Percentiles rank a stretch among this genome's conserved stretches.
Evolutionary conservation across 1,140 invertebrate species (phyloP).

Genomic region (Sinella curviseta): DNA sequence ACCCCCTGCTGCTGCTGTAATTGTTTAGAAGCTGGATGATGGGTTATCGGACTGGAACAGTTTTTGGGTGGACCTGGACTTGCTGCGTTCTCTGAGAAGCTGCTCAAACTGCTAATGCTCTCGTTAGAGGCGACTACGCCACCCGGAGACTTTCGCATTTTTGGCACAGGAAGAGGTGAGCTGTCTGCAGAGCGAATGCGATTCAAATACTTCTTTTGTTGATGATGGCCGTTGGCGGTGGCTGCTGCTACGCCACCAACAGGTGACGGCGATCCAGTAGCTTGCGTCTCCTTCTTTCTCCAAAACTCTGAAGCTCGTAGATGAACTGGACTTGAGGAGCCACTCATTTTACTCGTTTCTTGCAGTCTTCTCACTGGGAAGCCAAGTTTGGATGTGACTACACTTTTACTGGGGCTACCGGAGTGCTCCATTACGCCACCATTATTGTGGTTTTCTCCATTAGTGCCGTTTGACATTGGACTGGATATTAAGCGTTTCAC

Average conservation of each 20-base stretch:
- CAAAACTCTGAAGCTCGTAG: slow-evolving; percentile 62
- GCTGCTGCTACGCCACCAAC: slow-evolving; percentile 6
- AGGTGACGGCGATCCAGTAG: background rate
- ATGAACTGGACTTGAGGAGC: slow-evolving; percentile 42
- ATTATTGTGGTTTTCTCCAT: background rate
- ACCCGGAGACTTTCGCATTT: slow-evolving; percentile 37
- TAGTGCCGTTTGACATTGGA: slow-evolving; percentile 23
- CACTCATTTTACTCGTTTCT: slow-evolving; percentile 27
- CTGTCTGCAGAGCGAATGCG: slow-evolving; percentile 46
- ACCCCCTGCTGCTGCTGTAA: background rate
- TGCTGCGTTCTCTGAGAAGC: slow-evolving; percentile 46
- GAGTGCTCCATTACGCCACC: background rate
- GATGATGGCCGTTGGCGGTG: background rate
- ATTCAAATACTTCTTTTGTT: slow-evolving; percentile 35
- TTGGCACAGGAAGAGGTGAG: slow-evolving; percentile 44
- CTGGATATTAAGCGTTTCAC: slow-evolving; percentile 6
- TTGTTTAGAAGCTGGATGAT: too few species aligned
- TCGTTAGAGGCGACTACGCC: slow-evolving; percentile 49
- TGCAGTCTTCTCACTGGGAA: slow-evolving; percentile 40
- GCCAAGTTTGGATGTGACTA: slow-evolving; percentile 44
- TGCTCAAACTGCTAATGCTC: slow-evolving; percentile 52
- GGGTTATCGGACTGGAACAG: background rate
- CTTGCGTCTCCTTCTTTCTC: slow-evolving; percentile 63
- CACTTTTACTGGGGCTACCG: background rate
- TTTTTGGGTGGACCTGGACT: slow-evolving; percentile 29